Base-by-base conservation (phyloP, 2,888 invertebrate species). In the Celastrina argiolus region DNA sequence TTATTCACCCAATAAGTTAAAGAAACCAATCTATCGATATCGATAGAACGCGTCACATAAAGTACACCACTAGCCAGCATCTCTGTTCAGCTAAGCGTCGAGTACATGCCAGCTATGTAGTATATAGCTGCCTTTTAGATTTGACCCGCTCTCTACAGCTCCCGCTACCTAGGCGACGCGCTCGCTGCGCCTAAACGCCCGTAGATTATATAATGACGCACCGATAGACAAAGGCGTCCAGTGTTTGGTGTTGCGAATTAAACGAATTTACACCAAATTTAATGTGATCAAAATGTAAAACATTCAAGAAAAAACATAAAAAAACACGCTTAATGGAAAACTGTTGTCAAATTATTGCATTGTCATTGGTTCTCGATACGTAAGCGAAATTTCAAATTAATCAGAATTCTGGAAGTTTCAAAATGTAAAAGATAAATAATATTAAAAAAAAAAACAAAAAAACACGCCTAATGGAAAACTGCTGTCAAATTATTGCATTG, bases 101-200 rank as follows among this genome's bases (percentile, higher is more conserved):
- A 73, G 78, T 82, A 84, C 74, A 82, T 82, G 78, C 73, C 68
- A 73, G 71, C 75, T 83, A 85, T 84, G 75, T 85, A 79, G 84
- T 87, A 87, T 73, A 87, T 87, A 84, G 78, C 76, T 80, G 83
- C 82, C 85, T 84, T 85, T 86, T 81, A 84, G 84, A 81, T 78
- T 79, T 77, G 79, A 78, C 80, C 80, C 73, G 51, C 26, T 51
- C 22, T 51, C 45, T 45, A 45, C 45, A 7, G 45, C 74, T 74
- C 70, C 70, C 71, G 72, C 72, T 73, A 73, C 70, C 70, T 61
- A 68, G 70, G 66, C 66, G 65, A 65, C 68, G 66, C 61, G 70
- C 70, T 67, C 67, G 71, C 70, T 69, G 72, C 73, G 72, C 72
- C 74, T 71, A 73, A 75, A 74, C 70, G 74, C 73, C 66, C 71